Evolutionary conservation across 2,113 vertebrate genomes (phyloP).

Genomic region (Antidorcas marsupialis): DNA sequence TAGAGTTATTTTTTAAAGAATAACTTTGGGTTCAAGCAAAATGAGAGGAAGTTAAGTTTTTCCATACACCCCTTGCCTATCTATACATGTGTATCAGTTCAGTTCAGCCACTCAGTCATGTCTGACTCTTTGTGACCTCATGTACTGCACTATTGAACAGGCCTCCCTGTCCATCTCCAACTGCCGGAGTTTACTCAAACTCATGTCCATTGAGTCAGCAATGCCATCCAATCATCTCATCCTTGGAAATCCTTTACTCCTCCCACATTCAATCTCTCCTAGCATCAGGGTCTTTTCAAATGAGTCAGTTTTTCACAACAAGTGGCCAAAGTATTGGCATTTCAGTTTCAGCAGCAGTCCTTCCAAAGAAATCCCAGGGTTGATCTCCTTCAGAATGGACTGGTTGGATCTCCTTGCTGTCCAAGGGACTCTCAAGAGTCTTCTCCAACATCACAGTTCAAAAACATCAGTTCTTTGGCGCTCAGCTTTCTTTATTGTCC

Average conservation of each 20-base stretch:
- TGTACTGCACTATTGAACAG: not conserved
- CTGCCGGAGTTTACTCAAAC: not conserved
- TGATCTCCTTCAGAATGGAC: not conserved
- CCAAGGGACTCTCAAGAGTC: not conserved
- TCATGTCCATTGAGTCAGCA: not conserved
- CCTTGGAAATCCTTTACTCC: not conserved
- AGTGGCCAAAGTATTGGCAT: not conserved
- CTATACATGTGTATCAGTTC: not conserved
- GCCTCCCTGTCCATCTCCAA: not conserved
- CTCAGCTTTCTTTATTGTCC: not conserved
- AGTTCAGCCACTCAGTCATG: not conserved
- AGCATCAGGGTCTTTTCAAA: not conserved
- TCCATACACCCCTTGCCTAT: not conserved
- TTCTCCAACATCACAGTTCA: not conserved
- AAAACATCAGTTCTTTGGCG: rapidly evolving
- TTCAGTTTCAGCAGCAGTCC: not conserved
- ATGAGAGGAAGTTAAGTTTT: not conserved
- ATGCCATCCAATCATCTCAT: not conserved
- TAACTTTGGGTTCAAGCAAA: not conserved
- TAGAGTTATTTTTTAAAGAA: not conserved
- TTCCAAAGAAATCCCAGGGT: not conserved
- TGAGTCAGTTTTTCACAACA: not conserved
- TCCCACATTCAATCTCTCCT: not conserved
- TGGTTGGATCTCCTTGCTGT: not conserved
- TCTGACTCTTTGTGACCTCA: not conserved